These are phyloP conservation scores for Gambelia wislizenii DNA, from an alignment of 2,797 vertebrate genomes.

Conservation along the genomic window DNA sequence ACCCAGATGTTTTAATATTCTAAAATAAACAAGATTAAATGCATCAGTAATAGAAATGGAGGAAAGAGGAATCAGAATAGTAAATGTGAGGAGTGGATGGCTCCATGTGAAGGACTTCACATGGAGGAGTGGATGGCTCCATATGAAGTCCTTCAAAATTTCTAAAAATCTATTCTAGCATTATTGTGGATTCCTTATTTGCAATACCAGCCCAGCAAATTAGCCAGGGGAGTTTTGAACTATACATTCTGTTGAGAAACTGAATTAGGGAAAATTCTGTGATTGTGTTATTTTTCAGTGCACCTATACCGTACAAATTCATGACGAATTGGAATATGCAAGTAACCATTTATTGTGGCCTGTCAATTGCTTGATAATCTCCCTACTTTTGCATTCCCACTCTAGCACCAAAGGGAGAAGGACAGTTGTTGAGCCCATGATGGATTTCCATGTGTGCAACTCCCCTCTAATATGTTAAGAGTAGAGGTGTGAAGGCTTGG, in stretches of 20 bases:
- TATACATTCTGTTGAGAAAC: background rate
- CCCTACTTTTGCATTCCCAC: background rate
- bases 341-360: no score
- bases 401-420: no score
- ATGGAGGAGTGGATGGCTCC: no score
- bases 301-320: no score
- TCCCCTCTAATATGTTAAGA: no score
- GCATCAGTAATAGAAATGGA: background rate
- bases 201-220: background rate
- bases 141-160: background rate
- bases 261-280: background rate
- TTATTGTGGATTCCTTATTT: background rate
- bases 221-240: background rate
- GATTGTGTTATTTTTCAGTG: background rate
- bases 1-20: background rate
- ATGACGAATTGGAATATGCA: no score
- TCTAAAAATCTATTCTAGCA: background rate
- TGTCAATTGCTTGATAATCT: no score
- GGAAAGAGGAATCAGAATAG: background rate
- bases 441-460: background rate
- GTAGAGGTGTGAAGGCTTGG: no score
- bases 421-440: background rate
- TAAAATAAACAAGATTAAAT: background rate
- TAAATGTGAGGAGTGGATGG: no score
- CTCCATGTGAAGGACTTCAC: background rate